Conservation (phyloP, 1,140 invertebrate species). For the Nephila pilipes region DNA sequence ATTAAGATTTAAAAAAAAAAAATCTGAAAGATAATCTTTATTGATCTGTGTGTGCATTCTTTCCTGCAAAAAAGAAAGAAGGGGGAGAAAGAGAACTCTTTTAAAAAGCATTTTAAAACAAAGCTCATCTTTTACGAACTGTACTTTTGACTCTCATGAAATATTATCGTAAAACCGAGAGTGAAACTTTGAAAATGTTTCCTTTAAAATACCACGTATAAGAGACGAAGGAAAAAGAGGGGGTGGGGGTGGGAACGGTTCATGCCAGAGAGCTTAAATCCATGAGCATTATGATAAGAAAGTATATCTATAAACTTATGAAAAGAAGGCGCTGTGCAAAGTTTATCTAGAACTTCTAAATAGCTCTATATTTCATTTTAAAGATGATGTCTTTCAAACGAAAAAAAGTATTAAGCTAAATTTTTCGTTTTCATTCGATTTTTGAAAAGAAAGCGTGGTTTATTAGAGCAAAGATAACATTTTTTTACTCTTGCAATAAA, state of each 20-base stretch:
- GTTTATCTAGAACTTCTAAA: neutral
- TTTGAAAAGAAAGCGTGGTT: neutral
- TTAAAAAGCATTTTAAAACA: neutral
- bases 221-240: neutral
- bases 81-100: neutral
- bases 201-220: neutral
- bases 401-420: neutral
- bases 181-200: neutral
- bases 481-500: neutral
- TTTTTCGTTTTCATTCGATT: neutral
- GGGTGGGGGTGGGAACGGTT: too few species aligned
- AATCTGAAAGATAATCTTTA: too few species aligned
- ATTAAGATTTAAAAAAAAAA: too few species aligned
- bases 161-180: conserved; percentile 5
- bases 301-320: conserved; percentile 27
- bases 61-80: neutral
- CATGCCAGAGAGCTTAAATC: neutral
- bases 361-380: conserved; percentile 28
- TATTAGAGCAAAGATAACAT: neutral
- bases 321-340: neutral
- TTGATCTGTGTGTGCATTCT: too few species aligned
- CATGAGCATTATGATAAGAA: conserved; percentile 8
- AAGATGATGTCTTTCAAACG: conserved; percentile 21
- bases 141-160: neutral
- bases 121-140: conserved; percentile 2